A percentile compares a stretch with the other conserved stretches of the same genome.
These are phyloP conservation scores for Aurelia sp. DNA, from an alignment of 30 jellyfish, hydroid and myxozoan genomes.

Conservation along the genomic window DNA sequence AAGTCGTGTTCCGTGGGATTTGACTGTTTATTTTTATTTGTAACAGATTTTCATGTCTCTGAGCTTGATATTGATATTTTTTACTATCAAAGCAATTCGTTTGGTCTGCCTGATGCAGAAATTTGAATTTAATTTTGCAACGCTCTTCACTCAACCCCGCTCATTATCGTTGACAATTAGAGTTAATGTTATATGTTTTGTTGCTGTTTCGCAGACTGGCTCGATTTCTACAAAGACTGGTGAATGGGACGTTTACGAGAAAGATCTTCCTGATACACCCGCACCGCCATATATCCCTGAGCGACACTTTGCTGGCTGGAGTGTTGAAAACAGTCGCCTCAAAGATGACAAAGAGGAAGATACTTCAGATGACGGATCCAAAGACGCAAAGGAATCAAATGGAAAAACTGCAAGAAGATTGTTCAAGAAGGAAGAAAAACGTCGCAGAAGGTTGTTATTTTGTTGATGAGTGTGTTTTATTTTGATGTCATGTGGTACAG, in stretches of 20 bases:
- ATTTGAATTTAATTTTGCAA: too few relatives aligned
- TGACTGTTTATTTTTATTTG: too few relatives aligned
- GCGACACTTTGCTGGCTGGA: constrained; percentile 93
- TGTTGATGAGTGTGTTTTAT: too few relatives aligned
- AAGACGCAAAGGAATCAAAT: background rate
- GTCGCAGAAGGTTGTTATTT: too few relatives aligned
- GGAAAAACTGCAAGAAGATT: background rate
- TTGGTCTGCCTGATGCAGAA: too few relatives aligned
- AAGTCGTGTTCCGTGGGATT: too few relatives aligned
- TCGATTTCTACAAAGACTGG: constrained; percentile 71
- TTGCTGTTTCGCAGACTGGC: constrained; percentile 41
- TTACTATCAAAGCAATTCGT: too few relatives aligned
- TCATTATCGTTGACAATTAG: too few relatives aligned
- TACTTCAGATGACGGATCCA: background rate
- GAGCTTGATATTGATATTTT: too few relatives aligned
- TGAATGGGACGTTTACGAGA: constrained; percentile 84
- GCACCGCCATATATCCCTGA: constrained; percentile 55
- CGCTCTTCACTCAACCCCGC: too few relatives aligned
- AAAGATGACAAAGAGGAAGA: background rate
- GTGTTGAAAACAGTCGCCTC: constrained; percentile 43
- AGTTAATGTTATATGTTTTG: background rate
- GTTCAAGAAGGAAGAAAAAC: background rate
- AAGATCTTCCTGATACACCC: constrained; percentile 43
- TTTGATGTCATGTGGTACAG: too few relatives aligned
- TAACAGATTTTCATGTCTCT: too few relatives aligned